Evolutionary conservation across 2,888 invertebrate species (phyloP).

Genomic region (Erynnis tages): DNA sequence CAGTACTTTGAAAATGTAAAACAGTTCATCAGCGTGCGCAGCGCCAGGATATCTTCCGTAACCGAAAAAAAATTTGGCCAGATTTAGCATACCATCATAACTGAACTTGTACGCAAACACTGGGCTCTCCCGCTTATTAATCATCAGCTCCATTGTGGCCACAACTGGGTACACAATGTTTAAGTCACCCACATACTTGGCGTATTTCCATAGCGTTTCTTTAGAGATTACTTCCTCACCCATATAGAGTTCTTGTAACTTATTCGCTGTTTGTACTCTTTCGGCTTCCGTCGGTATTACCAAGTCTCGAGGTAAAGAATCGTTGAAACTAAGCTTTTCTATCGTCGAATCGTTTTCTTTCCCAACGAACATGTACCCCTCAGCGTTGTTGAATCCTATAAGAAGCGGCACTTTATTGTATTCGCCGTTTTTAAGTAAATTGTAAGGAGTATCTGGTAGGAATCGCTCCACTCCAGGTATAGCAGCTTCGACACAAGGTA

Average conservation of each 20-base stretch:
- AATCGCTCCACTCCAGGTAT: conserved; percentile 49
- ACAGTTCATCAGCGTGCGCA: conserved; percentile 71
- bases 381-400: conserved; percentile 63
- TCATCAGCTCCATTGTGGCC: conserved; percentile 51
- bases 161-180: conserved; percentile 59
- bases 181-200: conserved; percentile 61
- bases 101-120: conserved; percentile 59
- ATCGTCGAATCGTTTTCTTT: conserved; percentile 68
- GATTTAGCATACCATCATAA: conserved; percentile 64
- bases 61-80: conserved; percentile 53
- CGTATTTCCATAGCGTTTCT: conserved; percentile 54
- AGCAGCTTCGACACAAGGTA: conserved; percentile 62
- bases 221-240: conserved; percentile 57
- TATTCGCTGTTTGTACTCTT: conserved; percentile 43
- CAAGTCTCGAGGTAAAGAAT: conserved; percentile 62
- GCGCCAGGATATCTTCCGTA: conserved; percentile 57
- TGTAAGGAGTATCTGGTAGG: conserved; percentile 57
- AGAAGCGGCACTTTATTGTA: conserved; percentile 63
- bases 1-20: conserved; percentile 63
- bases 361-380: conserved; percentile 65
- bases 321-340: conserved; percentile 49
- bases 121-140: conserved; percentile 44
- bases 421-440: conserved; percentile 49
- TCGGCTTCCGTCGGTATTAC: conserved; percentile 47
- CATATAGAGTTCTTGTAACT: conserved; percentile 65